Evolutionary conservation across 2,797 vertebrate species (phyloP), one percentile per base, ranked within the genome.

Genomic region (Lerista edwardsae): DNA sequence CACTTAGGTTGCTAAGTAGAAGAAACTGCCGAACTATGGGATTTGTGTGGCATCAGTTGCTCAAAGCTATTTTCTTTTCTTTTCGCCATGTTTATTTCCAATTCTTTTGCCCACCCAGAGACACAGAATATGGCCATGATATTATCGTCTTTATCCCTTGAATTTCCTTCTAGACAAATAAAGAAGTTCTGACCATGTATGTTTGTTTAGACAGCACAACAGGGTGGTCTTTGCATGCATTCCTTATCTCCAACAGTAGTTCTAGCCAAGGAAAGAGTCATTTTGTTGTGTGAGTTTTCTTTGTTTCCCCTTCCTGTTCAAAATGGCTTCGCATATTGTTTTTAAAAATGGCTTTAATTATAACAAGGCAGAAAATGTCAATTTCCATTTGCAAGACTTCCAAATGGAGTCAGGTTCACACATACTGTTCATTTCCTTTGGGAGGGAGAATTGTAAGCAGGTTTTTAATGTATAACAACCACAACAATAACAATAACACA

Each of bases 111-210:
- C 51, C 85, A 57, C 7, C 55, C 39, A 9, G 51, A 82, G 14
- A 83, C 75, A 14, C 79, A 75, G 92, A 80, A 62, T 83, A 6
- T 76, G 29, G 2, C 14, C 85, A 14, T 84, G 64, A 84, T 77
- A 83, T 64, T 75, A 76, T 29, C 15, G 19, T 86, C 84, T 80
- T 78, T 10, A 85, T 64, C 1, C 47, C 77, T 75, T 80, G 23
- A 72, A 83, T 72, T 87, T 89, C 34, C 6, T 85, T 87, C 21
- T 17, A 86, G 79, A 2, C 77, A 93, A 90, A 80, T 71, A 87
- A 87, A 86, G 6, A 61, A 6, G 27, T 55, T 55, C 51, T 55
- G 2, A 23, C 76, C 74, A 34, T 12, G 11, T 9, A 47, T 89
- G 34, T 88, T 88, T 90, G 25, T 86, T 91, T 91, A 82, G 41